Base-by-base conservation (phyloP, 2,113 vertebrate species). In the Xyliphius kryptos region DNA sequence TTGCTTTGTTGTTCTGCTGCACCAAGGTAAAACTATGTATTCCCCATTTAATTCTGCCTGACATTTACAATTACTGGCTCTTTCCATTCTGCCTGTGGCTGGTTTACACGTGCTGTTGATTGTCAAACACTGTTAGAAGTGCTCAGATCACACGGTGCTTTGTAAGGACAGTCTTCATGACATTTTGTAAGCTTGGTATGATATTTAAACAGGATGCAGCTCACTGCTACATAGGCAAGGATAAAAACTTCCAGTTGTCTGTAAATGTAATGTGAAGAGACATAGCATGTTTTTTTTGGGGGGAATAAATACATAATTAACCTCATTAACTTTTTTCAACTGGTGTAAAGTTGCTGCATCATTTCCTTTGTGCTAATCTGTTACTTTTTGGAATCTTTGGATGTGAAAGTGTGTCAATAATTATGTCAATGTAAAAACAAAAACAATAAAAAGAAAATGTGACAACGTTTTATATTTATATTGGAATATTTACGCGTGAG, bases 51-150 rank as follows among this genome's bases (percentile, higher is more conserved):
- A 89, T 84, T 85, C 77, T 62, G 75, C 77, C 80, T 87, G 86
- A 87, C 84, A 82, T 87, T 85, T 85, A 86, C 85, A 87, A 86
- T 87, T 85, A 85, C 82, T 53, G 64, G 75, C 76, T 74, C 79
- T 83, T 83, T 87, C 75, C 76, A 80, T 82, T 86, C 83, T 80
- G 82, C 81, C 69, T 55, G 71, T 68, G 76, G 79, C 69, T 78
- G 73, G 79, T 81, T 83, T 83, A 80, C 82, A 81, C 78, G 74
- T 74, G 71, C 83, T 82, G 82, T 81, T 84, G 81, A 85, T 77
- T 86, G 86, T 87, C 87, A 89, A 86, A 85, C 82, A 83, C 77
- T 41, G 79, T 89, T 86, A 84, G 56, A 48, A 63, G 75, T 66
- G 63, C 69, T 85, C 61, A 82, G 80, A 86, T 83, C 87, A 81